Evolutionary conservation across 1,140 invertebrate genomes (phyloP), one percentile per base, ranked within the genome.

Genomic region (Hesperophylax magnus): DNA sequence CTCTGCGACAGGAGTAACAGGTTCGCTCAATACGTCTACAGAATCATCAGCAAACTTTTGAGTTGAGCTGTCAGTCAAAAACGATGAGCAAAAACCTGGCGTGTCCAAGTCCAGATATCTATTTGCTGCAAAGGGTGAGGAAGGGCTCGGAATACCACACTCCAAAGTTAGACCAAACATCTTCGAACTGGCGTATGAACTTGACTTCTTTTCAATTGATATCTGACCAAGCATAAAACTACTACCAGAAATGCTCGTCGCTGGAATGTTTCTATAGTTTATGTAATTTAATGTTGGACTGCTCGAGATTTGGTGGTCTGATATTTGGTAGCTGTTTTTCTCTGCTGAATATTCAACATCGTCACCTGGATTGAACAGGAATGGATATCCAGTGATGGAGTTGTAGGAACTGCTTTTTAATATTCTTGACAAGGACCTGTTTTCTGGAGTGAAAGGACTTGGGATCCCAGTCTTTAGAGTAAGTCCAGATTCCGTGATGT

Each of bases 401-500:
- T 82, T 82, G 71, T 77, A 84, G 0, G 82, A 82, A 63, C 69
- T 74, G 58, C 78, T 84, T 31, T 80, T 60, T 11, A 84, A 24
- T 24, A 78, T 52, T 20, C 71, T 65, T 5, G 53, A 71, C 63
- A 71, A 15, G 17, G 63, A 78, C 47, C 77, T 79, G 22, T 76
- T 84, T 52, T 83, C 79, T n/a, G 82, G 82, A 18, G 82, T 82
- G 27, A 79, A 78, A 1, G 83, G 83, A 84, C 83, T 84, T 7
- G 83, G 83, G 17, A 84, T 84, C 22, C 83, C 83, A 18, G 78
- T 76, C 74, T 84, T 80, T 1, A 84, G 77, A n/a, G 81, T 82
- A 15, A 84, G 54, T 18, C 79, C 74, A 4, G 81, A 84, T 78
- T 82, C 83, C 22, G 31, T 39, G 52, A 75, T 82, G 6, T 72